phyloP scores from a whole-genome alignment of 2,888 invertebrate species.

The Melanophora roralis region DNA sequence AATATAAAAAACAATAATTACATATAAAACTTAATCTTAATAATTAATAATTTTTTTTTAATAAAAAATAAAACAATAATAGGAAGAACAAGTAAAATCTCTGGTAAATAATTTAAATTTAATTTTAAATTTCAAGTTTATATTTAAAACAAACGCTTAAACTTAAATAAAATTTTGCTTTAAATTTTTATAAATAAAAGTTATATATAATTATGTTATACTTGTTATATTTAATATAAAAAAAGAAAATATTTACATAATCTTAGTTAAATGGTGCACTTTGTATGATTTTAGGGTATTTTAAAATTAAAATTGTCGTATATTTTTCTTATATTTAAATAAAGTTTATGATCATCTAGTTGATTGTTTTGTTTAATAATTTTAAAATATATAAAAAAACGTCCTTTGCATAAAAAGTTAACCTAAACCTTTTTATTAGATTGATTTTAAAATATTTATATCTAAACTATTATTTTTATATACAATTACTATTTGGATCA shows the following conservation, averaged over 20 bases:
- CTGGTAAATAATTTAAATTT: slow-evolving; percentile 8
- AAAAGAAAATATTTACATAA: too few relatives aligned
- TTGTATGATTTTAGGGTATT: neutral
- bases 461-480: too few relatives aligned
- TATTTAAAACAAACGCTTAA: neutral
- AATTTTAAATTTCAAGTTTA: slow-evolving; percentile 33
- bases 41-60: neutral
- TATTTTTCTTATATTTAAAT: neutral
- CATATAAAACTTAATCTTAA: neutral
- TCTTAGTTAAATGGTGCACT: slow-evolving; percentile 32
- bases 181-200: neutral
- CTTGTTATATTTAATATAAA: too few relatives aligned
- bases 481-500: too few relatives aligned
- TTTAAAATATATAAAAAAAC: too few relatives aligned
- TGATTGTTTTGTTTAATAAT: too few relatives aligned
- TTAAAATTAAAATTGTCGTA: neutral
- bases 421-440: too few relatives aligned
- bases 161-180: neutral
- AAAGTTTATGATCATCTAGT: too few relatives aligned
- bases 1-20: neutral
- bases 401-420: neutral
- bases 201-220: too few relatives aligned
- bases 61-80: slow-evolving; percentile 21
- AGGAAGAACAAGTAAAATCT: slow-evolving; percentile 9
- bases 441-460: too few relatives aligned